Conservation (phyloP, 2,888 invertebrate species). For the Mythimna lalbum region DNA sequence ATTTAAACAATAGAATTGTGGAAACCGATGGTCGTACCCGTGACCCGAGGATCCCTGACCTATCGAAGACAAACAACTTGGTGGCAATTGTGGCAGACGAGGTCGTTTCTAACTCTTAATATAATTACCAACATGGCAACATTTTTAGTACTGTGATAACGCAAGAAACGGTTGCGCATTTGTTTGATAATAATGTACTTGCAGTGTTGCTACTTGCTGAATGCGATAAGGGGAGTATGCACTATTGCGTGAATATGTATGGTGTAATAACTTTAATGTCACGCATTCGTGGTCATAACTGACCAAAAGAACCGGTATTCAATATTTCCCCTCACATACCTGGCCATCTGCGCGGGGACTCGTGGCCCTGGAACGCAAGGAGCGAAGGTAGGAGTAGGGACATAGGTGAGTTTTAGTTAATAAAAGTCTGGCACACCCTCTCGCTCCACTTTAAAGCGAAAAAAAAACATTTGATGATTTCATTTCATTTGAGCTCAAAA, state of each 20-base stretch:
- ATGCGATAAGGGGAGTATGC: constrained; percentile 14
- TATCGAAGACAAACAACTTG: constrained; percentile 52
- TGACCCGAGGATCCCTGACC: constrained; percentile 60
- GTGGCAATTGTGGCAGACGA: constrained; percentile 31
- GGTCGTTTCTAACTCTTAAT: constrained; percentile 33
- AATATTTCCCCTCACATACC: background rate
- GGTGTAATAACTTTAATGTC: constrained; percentile 27
- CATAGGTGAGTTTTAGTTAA: too few relatives aligned
- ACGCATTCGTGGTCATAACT: constrained; percentile 15
- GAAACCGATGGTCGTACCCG: constrained; percentile 41
- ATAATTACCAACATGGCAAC: constrained; percentile 26
- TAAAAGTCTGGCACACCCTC: too few relatives aligned
- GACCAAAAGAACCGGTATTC: background rate
- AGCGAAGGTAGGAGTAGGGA: too few relatives aligned
- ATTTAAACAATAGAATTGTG: constrained; percentile 55
- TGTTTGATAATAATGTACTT: constrained; percentile 20
- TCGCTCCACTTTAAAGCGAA: too few relatives aligned
- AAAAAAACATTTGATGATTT: too few relatives aligned
- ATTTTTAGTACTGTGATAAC: constrained; percentile 34
- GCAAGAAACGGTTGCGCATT: constrained; percentile 27
- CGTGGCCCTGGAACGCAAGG: too few relatives aligned
- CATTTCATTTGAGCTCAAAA: background rate
- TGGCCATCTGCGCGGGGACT: too few relatives aligned
- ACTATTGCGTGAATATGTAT: constrained; percentile 39
- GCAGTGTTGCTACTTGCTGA: background rate